phyloP scores from a whole-genome alignment of 2,113 vertebrate species.

The Ceyx cyanopectus region DNA sequence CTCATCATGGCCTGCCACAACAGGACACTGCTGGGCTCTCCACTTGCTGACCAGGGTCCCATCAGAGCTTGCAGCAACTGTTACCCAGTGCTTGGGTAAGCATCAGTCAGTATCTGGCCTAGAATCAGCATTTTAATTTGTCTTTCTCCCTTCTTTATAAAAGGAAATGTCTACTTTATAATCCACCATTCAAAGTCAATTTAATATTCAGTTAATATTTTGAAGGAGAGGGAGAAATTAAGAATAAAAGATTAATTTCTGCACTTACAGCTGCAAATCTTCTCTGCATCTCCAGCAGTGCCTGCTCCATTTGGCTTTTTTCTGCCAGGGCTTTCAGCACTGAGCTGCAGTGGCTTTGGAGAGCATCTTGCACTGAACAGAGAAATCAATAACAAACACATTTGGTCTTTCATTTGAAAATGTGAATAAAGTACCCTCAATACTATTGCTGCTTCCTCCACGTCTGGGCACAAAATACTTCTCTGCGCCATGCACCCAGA shows the following conservation, averaged over 20 bases:
- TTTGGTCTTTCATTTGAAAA: conserved; percentile 57
- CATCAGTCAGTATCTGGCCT: background rate
- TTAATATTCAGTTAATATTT: conserved; percentile 53
- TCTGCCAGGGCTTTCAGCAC: conserved; percentile 68
- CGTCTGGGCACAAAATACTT: background rate
- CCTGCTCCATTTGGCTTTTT: conserved; percentile 72
- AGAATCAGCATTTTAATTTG: conserved; percentile 47
- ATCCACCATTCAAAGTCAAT: background rate
- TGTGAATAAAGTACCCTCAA: conserved; percentile 48
- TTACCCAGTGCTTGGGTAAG: background rate
- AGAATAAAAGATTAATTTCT: background rate
- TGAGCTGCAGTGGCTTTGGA: conserved; percentile 52
- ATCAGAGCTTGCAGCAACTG: background rate
- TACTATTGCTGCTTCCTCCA: background rate
- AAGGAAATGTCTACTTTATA: background rate
- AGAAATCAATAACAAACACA: conserved; percentile 55
- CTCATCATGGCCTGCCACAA: background rate
- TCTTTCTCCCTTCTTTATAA: background rate
- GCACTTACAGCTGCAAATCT: conserved; percentile 74
- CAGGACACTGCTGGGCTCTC: background rate
- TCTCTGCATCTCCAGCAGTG: conserved; percentile 72
- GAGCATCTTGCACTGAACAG: conserved; percentile 77
- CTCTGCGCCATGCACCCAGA: background rate
- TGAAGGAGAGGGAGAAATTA: conserved; percentile 35
- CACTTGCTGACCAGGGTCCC: background rate